A percentile compares a stretch with the other conserved stretches of the same genome.
These are phyloP conservation scores for Bombus difficillimus DNA, from an alignment of 1,140 invertebrate genomes.

Conservation along the genomic window DNA sequence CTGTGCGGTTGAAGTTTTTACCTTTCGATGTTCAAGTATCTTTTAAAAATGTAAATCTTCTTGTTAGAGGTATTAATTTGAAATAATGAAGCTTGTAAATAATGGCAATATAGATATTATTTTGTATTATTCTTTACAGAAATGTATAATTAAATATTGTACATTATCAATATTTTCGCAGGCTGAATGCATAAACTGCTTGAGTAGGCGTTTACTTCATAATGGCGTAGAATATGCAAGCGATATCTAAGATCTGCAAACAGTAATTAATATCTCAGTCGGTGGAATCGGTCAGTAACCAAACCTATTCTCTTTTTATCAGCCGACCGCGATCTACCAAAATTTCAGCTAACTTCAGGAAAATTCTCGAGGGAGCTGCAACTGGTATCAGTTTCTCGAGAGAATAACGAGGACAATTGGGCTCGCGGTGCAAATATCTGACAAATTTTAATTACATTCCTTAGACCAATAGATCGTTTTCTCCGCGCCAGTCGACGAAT, in stretches of 20 bases:
- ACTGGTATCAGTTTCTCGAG: not conserved
- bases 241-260: not conserved
- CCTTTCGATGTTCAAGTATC: not conserved
- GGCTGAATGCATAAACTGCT: not conserved
- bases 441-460: constrained; percentile 50
- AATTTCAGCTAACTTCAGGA: not conserved
- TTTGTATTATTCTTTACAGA: not conserved
- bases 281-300: not conserved
- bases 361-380: not conserved
- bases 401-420: not conserved
- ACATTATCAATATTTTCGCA: no score
- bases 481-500: not conserved
- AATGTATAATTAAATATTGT: not conserved
- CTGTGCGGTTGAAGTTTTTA: not conserved
- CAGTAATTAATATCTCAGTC: not conserved
- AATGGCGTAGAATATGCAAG: not conserved
- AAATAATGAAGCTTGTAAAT: not conserved
- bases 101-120: not conserved
- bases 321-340: not conserved
- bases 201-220: not conserved
- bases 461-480: constrained; percentile 27
- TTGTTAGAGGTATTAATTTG: no score
- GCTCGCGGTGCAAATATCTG: constrained; percentile 1
- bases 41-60: no score
- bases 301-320: not conserved